Conservation (phyloP, 1,140 invertebrate genomes). For the Aphaenogaster floridana region DNA sequence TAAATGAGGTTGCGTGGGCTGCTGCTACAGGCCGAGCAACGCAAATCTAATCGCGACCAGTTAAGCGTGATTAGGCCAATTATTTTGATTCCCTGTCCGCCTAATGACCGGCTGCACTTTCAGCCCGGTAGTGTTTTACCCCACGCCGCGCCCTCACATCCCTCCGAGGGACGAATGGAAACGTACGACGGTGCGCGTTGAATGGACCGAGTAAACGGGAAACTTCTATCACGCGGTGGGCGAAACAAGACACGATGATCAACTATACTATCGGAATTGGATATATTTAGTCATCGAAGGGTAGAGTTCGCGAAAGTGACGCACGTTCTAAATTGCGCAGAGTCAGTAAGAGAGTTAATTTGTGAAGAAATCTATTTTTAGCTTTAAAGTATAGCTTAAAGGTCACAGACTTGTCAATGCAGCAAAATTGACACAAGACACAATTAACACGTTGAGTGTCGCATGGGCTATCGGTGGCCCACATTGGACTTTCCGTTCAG, state of each 20-base stretch:
- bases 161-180: background rate
- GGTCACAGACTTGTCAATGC: background rate
- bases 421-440: background rate
- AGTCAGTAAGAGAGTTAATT: background rate
- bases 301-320: background rate
- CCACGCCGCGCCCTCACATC: conserved; percentile 21
- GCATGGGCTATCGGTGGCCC: too few relatives aligned
- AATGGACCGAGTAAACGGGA: conserved; percentile 20
- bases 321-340: background rate
- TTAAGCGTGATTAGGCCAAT: conserved; percentile 86
- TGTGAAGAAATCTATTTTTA: background rate
- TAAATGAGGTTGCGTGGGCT: conserved; percentile 83
- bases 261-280: background rate
- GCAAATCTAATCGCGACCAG: conserved; percentile 86
- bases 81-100: conserved; percentile 85
- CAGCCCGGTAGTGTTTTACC: conserved; percentile 59
- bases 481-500: too few relatives aligned
- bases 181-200: conserved; percentile 8
- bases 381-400: background rate
- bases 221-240: conserved; percentile 12
- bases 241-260: conserved; percentile 20
- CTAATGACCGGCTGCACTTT: conserved; percentile 81
- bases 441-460: too few relatives aligned
- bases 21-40: conserved; percentile 78
- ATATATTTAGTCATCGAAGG: background rate